Base-by-base conservation (phyloP, 2,888 invertebrate species). In the Pseudococcus jackbeardsleyi region DNA sequence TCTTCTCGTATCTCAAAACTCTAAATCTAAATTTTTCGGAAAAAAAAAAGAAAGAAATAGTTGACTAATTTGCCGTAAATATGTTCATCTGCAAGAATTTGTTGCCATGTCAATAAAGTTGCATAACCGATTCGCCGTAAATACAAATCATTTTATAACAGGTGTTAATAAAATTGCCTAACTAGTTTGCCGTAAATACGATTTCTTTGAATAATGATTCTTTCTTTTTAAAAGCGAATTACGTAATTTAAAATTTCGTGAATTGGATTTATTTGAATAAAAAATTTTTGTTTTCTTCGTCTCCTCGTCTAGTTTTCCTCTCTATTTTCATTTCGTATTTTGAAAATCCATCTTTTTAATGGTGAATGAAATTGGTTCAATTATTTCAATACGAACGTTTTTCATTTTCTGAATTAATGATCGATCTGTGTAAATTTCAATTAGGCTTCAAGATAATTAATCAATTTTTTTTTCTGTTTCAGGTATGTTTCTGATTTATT, bases 111-210 rank as follows among this genome's bases (percentile, higher is more conserved):
- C 15, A 72, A 26, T 72, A 17, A 22, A 33, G 0, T 72, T 72
- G 72, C 72, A n/a, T 72, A 72, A 72, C 26, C 22, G 6, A 33
- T 72, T 72, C 17, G 72, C 72, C 72, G 26, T 72, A 26, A 72
- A 72, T 64, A 64, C 33, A 72, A 39, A 42, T 42, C 26, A 33
- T 33, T 33, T 33, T 33, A 33, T 33, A 33, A 33, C 26, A 39
- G 72, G 39, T 72, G 72, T 72, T 17, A 33, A 19, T 72, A 39
- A 26, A 72, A 12, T 72, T 15, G 72, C 72, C 7, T 72, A 72
- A 72, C 12, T 22, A 33, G 72, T 72, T 72, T 72, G 72, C 72
- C 22, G 72, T 50, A 50, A 50, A 50, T 50, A 50, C 50, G 50
- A 50, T 12, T 50, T 9, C 11, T 12, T 1, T 50, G 42, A 42